Evolutionary conservation across 1,140 invertebrate genomes (phyloP).

Genomic region (Laupala kohalensis): DNA sequence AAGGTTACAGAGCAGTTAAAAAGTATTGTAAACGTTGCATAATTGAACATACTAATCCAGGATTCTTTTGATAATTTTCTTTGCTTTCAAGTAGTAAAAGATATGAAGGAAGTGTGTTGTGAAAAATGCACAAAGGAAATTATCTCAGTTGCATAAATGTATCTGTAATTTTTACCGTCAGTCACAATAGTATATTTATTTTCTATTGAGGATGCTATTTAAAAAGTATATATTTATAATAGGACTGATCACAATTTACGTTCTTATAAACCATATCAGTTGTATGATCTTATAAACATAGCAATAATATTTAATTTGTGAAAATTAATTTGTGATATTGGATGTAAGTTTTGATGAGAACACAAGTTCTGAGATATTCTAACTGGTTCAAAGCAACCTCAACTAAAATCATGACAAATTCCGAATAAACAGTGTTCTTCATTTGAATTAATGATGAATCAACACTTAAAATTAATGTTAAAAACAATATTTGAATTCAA

Average conservation of each 20-base stretch:
- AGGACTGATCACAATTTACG: background rate
- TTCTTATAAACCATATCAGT: background rate
- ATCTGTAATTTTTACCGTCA: background rate
- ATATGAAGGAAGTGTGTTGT: background rate
- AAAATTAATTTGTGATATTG: background rate
- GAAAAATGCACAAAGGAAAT: background rate
- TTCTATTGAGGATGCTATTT: background rate
- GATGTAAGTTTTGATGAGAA: background rate
- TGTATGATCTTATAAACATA: background rate
- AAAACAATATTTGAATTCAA: background rate
- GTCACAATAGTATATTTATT: background rate
- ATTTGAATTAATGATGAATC: background rate
- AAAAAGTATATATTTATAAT: background rate
- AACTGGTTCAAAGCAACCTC: no score
- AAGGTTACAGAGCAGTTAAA: constrained; percentile 80
- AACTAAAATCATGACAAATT: no score
- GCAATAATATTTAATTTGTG: background rate
- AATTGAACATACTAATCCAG: constrained; percentile 88
- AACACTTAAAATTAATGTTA: background rate
- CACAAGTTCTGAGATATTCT: background rate
- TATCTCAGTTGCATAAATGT: background rate
- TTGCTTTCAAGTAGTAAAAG: background rate
- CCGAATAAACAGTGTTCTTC: no score
- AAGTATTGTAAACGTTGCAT: constrained; percentile 81
- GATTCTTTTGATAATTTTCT: constrained; percentile 49